These are phyloP conservation scores for Hypercompe scribonia DNA, from an alignment of 2,888 invertebrate genomes.

Conservation along the genomic window DNA sequence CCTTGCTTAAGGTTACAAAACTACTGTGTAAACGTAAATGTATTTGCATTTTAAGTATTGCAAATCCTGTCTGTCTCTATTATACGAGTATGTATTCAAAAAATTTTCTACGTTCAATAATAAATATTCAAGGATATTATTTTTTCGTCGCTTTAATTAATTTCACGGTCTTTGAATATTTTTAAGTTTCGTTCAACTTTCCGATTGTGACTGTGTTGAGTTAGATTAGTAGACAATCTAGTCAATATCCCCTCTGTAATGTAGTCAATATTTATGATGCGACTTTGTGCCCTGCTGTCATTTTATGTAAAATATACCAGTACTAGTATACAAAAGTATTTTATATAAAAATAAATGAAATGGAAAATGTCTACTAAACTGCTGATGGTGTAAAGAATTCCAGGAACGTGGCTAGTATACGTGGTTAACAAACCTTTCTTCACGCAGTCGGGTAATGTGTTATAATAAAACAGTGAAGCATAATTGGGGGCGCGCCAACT, in stretches of 20 bases:
- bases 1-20: not conserved
- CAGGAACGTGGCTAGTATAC: not conserved
- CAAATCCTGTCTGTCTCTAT: not conserved
- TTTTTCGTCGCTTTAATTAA: not conserved
- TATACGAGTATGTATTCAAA: too few species aligned
- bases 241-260: not conserved
- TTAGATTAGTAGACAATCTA: not conserved
- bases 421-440: not conserved
- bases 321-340: too few species aligned
- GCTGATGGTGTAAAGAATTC: not conserved
- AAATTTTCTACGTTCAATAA: not conserved
- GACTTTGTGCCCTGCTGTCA: not conserved
- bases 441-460: constrained; percentile 9
- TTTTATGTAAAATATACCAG: not conserved
- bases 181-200: not conserved
- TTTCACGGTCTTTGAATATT: not conserved
- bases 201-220: not conserved
- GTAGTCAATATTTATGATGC: not conserved
- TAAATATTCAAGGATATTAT: not conserved
- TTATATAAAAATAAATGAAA: too few species aligned
- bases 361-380: too few species aligned
- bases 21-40: too few species aligned
- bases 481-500: constrained; percentile 43
- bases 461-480: constrained; percentile 33
- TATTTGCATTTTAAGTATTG: not conserved